Base-by-base conservation (phyloP, 2,797 vertebrate genomes). In the Muscicapa comitata region DNA sequence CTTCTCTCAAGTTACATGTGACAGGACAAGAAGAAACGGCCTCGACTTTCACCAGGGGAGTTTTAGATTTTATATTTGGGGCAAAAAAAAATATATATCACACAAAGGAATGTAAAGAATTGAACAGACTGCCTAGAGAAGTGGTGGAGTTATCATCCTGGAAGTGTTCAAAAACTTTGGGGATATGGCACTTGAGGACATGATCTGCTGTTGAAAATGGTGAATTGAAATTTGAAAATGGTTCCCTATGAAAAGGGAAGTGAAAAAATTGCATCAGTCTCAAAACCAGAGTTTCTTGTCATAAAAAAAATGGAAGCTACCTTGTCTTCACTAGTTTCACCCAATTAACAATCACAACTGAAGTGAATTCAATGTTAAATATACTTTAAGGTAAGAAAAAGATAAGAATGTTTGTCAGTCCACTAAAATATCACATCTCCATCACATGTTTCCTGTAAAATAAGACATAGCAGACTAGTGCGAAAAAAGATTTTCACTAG, bases 21-120 rank as follows among this genome's bases (percentile, higher is more conserved):
- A 67, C 7, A 67, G 62, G 21, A 61, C 23, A 66, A 61, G 25
- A 61, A 67, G 23, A 75, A 68, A 74, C 28, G 23, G 31, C 48
- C 31, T 61, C 31, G 42, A 12, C 13, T 54, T 54, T 26, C 19
- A 61, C 7, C 13, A 31, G 7, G 15, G 13, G 12, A 40, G 18
- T 16, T 28, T 67, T 67, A 23, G 18, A 42, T 48, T 42, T 35
- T 15, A 26, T 42, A n/a, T 24, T 17, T 24, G 2, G 9, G 17
- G 6, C 1, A 15, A 0, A 1, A 2, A 7, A 35, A 20, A 15
- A 7, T n/a, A 35, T 17, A 15, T 26, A 6, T 10, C 14, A 61
- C 11, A 23, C 21, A 42, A 42, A 48, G 13, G 5, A 13, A 23
- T 37, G 3, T n/a, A 55, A 61, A 75, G 20, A 16, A 68, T 7